These are phyloP conservation scores for Linnaemya vulpina DNA, from an alignment of 2,888 invertebrate genomes.

Conservation along the genomic window DNA sequence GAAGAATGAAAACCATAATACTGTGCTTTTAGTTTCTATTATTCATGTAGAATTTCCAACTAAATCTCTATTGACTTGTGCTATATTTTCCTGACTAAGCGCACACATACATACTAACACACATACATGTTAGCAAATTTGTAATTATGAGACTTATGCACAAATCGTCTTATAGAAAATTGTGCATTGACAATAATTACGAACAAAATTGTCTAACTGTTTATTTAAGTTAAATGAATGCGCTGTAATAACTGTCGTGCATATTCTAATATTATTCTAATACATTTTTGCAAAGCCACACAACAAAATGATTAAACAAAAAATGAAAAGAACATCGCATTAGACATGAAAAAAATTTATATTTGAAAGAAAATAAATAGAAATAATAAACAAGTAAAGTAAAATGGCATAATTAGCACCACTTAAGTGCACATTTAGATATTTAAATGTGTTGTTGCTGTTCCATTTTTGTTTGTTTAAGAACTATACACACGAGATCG, in stretches of 20 bases:
- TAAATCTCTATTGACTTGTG: constrained; percentile 65
- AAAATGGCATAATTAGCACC: constrained; percentile 68
- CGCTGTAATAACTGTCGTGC: constrained; percentile 40
- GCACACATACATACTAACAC: background rate
- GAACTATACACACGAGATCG: constrained; percentile 3
- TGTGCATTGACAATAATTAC: constrained; percentile 61
- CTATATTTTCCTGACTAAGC: constrained; percentile 17
- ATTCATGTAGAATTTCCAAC: constrained; percentile 60
- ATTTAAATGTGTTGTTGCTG: constrained; percentile 54
- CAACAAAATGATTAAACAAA: constrained; percentile 25
- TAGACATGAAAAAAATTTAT: constrained; percentile 6
- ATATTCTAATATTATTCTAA: background rate
- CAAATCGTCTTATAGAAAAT: constrained; percentile 45
- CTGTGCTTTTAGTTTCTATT: constrained; percentile 63
- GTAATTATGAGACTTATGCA: constrained; percentile 11
- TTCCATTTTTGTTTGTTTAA: constrained; percentile 23
- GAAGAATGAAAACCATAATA: constrained; percentile 49
- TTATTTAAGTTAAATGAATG: constrained; percentile 28
- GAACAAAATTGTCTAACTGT: constrained; percentile 29
- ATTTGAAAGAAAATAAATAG: constrained; percentile 42
- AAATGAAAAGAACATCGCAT: constrained; percentile 3
- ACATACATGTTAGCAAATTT: background rate
- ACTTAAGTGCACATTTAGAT: constrained; percentile 67
- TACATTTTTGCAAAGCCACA: background rate
- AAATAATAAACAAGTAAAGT: constrained; percentile 22